A percentile compares a stretch with the other conserved stretches of the same genome.
phyloP scores from a whole-genome alignment of 1,140 invertebrate species.

The Papilio polyxenes region DNA sequence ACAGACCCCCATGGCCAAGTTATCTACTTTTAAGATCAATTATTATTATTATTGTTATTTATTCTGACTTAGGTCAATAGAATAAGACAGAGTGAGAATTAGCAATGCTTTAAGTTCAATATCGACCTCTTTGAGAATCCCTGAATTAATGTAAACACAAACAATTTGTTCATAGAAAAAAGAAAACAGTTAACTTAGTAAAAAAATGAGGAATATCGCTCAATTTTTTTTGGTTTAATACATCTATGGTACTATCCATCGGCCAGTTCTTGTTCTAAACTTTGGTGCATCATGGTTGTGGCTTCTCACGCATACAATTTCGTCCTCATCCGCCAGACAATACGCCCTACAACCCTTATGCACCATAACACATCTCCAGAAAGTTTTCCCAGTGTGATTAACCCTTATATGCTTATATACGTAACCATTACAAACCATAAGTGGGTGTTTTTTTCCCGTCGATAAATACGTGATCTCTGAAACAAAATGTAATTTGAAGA shows the following conservation, averaged over 20 bases:
- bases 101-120: too few relatives aligned
- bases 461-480: slow-evolving; percentile 32
- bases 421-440: slow-evolving; percentile 47
- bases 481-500: slow-evolving; percentile 34
- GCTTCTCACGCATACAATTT: slow-evolving; percentile 39
- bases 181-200: not conserved
- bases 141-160: not conserved
- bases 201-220: not conserved
- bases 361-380: slow-evolving; percentile 51
- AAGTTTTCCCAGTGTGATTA: slow-evolving; percentile 48
- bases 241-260: slow-evolving; percentile 43
- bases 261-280: slow-evolving; percentile 43
- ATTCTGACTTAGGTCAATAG: too few relatives aligned
- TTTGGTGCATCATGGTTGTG: slow-evolving; percentile 53
- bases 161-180: not conserved
- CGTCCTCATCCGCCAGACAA: slow-evolving; percentile 44
- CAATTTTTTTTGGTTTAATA: not conserved
- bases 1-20: too few relatives aligned
- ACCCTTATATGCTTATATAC: slow-evolving; percentile 52
- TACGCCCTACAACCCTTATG: slow-evolving; percentile 51
- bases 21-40: too few relatives aligned
- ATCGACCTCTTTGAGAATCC: too few relatives aligned
- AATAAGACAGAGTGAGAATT: too few relatives aligned
- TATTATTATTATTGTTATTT: too few relatives aligned
- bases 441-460: slow-evolving; percentile 47